phyloP scores from a whole-genome alignment of 2,888 invertebrate genomes.

The Phorcus lineatus region DNA sequence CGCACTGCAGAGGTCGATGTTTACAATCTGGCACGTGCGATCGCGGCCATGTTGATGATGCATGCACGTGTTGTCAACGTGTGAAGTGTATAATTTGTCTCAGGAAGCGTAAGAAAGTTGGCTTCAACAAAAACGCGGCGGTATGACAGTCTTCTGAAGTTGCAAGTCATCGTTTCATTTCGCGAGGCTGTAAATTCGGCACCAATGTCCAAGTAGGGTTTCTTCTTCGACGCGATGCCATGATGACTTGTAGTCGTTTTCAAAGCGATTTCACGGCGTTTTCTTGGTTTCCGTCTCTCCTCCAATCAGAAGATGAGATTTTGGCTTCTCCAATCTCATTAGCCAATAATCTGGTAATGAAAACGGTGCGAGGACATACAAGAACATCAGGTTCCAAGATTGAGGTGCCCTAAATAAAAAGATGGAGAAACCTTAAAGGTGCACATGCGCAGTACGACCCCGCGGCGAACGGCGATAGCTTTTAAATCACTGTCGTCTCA shows the following conservation, averaged over 20 bases:
- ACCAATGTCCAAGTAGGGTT: constrained; percentile 9
- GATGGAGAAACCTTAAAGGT: constrained; percentile 25
- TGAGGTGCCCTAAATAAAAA: constrained; percentile 25
- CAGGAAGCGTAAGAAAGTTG: constrained; percentile 13
- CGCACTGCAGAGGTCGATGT: not conserved
- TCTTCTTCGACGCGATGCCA: constrained; percentile 6
- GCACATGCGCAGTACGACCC: not conserved
- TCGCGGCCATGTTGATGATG: not conserved
- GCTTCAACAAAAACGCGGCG: constrained; percentile 1
- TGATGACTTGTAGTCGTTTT: constrained; percentile 24
- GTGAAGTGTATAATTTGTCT: constrained; percentile 23
- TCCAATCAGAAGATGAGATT: constrained; percentile 24
- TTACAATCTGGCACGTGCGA: constrained; percentile 9
- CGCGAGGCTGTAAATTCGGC: constrained; percentile 15
- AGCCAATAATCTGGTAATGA: constrained; percentile 32
- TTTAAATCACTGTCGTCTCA: constrained; percentile 28
- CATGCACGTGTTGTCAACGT: no score
- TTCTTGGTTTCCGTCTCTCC: constrained; percentile 17
- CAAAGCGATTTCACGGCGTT: constrained; percentile 25
- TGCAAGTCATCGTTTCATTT: constrained; percentile 22
- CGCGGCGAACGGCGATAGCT: constrained; percentile 23
- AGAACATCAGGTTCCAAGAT: constrained; percentile 17
- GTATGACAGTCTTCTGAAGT: constrained; percentile 18
- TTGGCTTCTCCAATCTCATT: constrained; percentile 31
- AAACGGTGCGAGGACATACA: constrained; percentile 13